Evolutionary conservation across 2,113 vertebrate species (phyloP).

Genomic region (Gambusia affinis): DNA sequence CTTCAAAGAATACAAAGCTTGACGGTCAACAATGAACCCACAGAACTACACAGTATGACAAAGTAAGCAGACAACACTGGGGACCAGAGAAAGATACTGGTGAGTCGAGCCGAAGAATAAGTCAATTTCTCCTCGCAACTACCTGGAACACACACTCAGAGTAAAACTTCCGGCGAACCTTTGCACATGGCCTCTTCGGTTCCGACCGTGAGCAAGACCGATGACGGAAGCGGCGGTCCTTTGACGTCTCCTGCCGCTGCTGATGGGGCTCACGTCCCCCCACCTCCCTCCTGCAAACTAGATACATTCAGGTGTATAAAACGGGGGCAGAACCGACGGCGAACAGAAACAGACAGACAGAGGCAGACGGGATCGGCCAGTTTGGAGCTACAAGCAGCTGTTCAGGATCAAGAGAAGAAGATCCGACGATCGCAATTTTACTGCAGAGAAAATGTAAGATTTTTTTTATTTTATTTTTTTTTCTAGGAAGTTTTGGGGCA

Average conservation of each 20-base stretch:
- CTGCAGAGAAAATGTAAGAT: slow-evolving; percentile 70
- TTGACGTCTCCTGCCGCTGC: slow-evolving; percentile 86
- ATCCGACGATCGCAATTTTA: slow-evolving; percentile 31
- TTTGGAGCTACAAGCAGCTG: slow-evolving; percentile 61
- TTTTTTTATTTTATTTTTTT: not conserved
- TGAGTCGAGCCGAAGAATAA: slow-evolving; percentile 59
- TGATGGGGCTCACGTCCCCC: slow-evolving; percentile 69
- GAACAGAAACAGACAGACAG: slow-evolving; percentile 60
- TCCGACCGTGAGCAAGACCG: slow-evolving; percentile 69
- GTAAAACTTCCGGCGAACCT: slow-evolving; percentile 43
- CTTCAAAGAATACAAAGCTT: too few species aligned
- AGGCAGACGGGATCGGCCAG: slow-evolving; percentile 43
- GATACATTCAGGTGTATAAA: slow-evolving; percentile 86
- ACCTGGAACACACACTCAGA: slow-evolving; percentile 33
- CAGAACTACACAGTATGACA: not conserved
- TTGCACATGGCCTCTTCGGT: slow-evolving; percentile 48
- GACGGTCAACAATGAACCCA: too few species aligned
- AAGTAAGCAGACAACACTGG: not conserved
- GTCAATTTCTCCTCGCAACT: slow-evolving; percentile 49
- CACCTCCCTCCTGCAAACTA: slow-evolving; percentile 51
- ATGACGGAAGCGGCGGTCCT: slow-evolving; percentile 82
- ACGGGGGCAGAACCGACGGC: slow-evolving; percentile 59
- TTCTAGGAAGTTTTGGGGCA: not conserved
- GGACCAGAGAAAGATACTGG: not conserved
- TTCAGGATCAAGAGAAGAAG: slow-evolving; percentile 70